Evolutionary conservation across 1,140 invertebrate species (phyloP), one percentile per base, ranked within the genome.

Genomic region (Penaeus japonicus): DNA sequence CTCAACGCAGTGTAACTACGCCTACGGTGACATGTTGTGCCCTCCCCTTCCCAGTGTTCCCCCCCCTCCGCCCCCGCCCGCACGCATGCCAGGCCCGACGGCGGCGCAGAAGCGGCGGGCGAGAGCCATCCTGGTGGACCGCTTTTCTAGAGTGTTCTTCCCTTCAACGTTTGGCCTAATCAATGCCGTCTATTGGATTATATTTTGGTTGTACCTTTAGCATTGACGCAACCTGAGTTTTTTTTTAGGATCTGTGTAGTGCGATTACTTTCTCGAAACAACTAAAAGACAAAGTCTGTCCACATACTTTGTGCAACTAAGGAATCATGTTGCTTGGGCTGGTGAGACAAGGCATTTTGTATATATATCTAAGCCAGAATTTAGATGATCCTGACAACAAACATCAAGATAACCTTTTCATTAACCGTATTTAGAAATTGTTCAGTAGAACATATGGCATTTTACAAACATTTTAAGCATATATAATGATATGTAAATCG

Each of bases 91-190:
- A 20, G 87, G 87, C 2, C 87, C 87, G 4, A 85, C 82, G 7
- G 70, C 75, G 17, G 87, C 87, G 15, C 82, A 85, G 82, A 84
- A 89, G 75, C 57, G 87, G 27, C 47, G 87, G 53, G 87, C 87
- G 0, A 89, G 59, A 15, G 87, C 87, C 22, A 89, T 89, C 22
- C 20, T 89, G 20, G 87, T 89, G 3, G 93, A 93, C 89, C 90
- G 91, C 80, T 91, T 93, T 65, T 93, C 93, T 2, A 85, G 92
- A 12, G 90, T 92, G 32, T 84, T 92, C 39, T 93, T 93, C 86
- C 93, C 93, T 20, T 91, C 91, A 27, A 91, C 92, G 30, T 93
- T 93, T 88, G 91, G 91, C 24, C 77, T 93, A 7, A 92, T 93
- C 90, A 93, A 93, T 79, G 91, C 92, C 30, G 87, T 92, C 83